Evolutionary conservation across 1,140 invertebrate genomes (phyloP).

Genomic region (Antheraea mylitta): DNA sequence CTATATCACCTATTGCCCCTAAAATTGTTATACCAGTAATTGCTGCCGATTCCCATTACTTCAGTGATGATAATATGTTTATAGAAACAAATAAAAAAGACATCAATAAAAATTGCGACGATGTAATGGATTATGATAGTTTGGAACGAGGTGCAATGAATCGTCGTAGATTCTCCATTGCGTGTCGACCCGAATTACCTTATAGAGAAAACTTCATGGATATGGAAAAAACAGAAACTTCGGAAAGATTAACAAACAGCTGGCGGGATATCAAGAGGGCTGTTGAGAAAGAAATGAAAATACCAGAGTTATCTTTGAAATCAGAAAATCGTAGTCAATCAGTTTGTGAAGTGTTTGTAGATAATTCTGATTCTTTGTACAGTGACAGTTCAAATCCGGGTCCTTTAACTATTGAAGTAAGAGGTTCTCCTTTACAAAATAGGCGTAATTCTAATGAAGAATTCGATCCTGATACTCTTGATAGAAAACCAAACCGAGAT

Average conservation of each 20-base stretch:
- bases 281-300: conserved; percentile 28
- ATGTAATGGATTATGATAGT: conserved; percentile 83
- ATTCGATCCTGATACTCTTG: conserved; percentile 91
- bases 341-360: conserved; percentile 46
- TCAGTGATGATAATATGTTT: conserved; percentile 51
- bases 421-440: conserved; percentile 80
- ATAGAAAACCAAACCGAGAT: conserved; percentile 83
- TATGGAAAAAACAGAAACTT: conserved; percentile 29
- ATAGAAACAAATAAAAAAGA: conserved; percentile 38
- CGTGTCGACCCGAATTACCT: conserved; percentile 52
- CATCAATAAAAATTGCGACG: conserved; percentile 31
- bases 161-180: conserved; percentile 63
- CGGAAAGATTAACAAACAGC: conserved; percentile 51
- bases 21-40: conserved; percentile 70
- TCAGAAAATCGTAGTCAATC: conserved; percentile 18
- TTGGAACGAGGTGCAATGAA: conserved; percentile 81
- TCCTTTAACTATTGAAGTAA: conserved; percentile 85
- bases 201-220: conserved; percentile 31
- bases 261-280: conserved; percentile 63
- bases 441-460: conserved; percentile 76
- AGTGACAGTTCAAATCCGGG: conserved; percentile 80
- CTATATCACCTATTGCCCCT: conserved; percentile 42
- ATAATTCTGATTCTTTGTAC: conserved; percentile 77
- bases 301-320: conserved; percentile 6
- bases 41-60: conserved; percentile 58